A percentile compares a stretch with the other conserved stretches of the same genome.
Evolutionary conservation across 2,797 vertebrate species (phyloP).

Genomic region (Nothura maculosa): DNA sequence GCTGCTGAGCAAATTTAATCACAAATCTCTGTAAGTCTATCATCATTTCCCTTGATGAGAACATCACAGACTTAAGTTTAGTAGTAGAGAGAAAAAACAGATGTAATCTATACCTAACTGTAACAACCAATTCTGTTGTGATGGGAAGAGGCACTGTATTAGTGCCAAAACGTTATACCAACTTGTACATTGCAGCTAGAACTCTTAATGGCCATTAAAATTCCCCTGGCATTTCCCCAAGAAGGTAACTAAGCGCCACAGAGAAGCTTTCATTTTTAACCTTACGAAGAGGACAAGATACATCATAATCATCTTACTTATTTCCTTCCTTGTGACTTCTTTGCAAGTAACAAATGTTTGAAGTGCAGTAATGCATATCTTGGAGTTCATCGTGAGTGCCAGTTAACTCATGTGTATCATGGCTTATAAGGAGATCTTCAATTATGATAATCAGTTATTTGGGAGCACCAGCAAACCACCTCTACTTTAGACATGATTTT

Average conservation of each 20-base stretch:
- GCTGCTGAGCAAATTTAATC: constrained; percentile 80
- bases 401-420: not conserved
- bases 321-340: not conserved
- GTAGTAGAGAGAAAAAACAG: constrained; percentile 68
- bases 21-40: constrained; percentile 73
- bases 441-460: not conserved
- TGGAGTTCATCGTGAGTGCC: not conserved
- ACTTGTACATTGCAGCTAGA: constrained; percentile 55
- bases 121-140: constrained; percentile 76
- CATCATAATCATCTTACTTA: not conserved
- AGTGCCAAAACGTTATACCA: constrained; percentile 71
- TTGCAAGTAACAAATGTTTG: not conserved
- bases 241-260: constrained; percentile 38
- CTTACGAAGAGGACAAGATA: not conserved
- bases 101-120: constrained; percentile 68
- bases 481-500: not conserved
- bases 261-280: constrained; percentile 50
- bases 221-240: constrained; percentile 48
- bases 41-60: constrained; percentile 80
- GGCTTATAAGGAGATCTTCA: not conserved
- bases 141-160: constrained; percentile 70
- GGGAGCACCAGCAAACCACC: not conserved
- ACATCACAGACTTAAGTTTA: constrained; percentile 79
- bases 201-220: constrained; percentile 72
- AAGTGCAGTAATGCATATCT: not conserved